Evolutionary conservation across 2,113 vertebrate genomes (phyloP).

Genomic region (Dipodomys stephensi): DNA sequence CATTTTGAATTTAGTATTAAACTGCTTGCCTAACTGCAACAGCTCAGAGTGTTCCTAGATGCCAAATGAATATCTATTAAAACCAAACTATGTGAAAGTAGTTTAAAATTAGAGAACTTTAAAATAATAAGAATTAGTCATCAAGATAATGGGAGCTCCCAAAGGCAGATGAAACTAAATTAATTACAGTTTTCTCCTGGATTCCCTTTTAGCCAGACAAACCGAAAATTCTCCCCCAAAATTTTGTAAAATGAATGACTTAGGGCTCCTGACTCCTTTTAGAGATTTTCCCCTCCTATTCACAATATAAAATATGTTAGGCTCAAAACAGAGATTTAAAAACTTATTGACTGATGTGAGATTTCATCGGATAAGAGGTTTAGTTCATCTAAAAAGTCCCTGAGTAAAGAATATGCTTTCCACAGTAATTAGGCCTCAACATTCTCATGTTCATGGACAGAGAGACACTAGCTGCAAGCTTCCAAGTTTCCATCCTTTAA

Average conservation of each 20-base stretch:
- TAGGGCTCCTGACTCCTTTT: background rate
- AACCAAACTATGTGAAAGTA: slow-evolving; percentile 13
- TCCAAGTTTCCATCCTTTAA: background rate
- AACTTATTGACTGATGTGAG: slow-evolving; percentile 19
- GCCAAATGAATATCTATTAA: slow-evolving; percentile 61
- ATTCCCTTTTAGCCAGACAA: slow-evolving; percentile 1
- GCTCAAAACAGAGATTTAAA: background rate
- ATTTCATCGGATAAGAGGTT: slow-evolving; percentile 39
- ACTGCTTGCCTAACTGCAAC: background rate
- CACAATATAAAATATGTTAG: slow-evolving; percentile 23
- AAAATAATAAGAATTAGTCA: slow-evolving; percentile 55
- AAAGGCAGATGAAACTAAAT: slow-evolving; percentile 39
- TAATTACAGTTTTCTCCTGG: slow-evolving; percentile 31
- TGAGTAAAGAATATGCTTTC: slow-evolving; percentile 59
- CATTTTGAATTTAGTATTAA: background rate
- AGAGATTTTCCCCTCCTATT: background rate
- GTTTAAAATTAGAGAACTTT: slow-evolving; percentile 52
- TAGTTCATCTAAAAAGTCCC: slow-evolving; percentile 36
- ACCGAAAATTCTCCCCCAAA: background rate
- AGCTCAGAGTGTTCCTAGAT: background rate
- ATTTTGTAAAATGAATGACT: background rate
- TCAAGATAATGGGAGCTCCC: background rate
- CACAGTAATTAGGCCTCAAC: background rate
- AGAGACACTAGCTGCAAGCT: background rate
- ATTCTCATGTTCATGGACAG: background rate